Evolutionary conservation across 1,140 invertebrate genomes (phyloP), one percentile per base, ranked within the genome.

Genomic region (Drosophila bocqueti): DNA sequence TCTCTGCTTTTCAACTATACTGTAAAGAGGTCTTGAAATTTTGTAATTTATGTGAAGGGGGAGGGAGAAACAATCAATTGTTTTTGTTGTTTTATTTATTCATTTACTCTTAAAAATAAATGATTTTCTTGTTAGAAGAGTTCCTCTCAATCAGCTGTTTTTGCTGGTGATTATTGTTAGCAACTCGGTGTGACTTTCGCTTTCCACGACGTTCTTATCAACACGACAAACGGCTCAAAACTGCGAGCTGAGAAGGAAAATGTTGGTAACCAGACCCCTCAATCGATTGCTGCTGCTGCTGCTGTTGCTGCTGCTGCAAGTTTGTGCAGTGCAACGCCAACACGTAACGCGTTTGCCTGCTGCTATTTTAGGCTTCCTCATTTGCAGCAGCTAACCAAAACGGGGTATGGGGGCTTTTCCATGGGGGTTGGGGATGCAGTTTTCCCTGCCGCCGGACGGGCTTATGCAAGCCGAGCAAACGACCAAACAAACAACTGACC

Each of bases 361-460:
- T 61, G 76, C 80, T 91, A 90, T 90, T 91, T 90, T 90, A 76
- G 85, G 85, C 86, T 90, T 90, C 85, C 85, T 90, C 85, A 85
- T 90, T 84, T 87, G 67, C 71, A 73, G 71, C 71, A 72, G 69
- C 54, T 52, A 73, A 60, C 69, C 69, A 71, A 73, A 50, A 73
- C 57, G 49, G 75, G 75, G 63, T 61, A 57, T 57, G 65, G 55
- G 38, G 43, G 18, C n/a, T 45, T 50, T 57, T 38, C 34, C 21
- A 16, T 55, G 54, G 52, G 36, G 29, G 26, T 54, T 52, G 47
- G 62, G 63, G 40, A 26, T 55, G 40, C 26, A 24, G 29, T 46
- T 43, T 67, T 36, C 40, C 45, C 24, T 15, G 36, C 63, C 29
- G 57, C 66, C 36, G 49, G 63, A 69, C 50, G 67, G 76, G 67